Conservation (phyloP, 2,888 invertebrate species). For the Hyposoter didymator region DNA sequence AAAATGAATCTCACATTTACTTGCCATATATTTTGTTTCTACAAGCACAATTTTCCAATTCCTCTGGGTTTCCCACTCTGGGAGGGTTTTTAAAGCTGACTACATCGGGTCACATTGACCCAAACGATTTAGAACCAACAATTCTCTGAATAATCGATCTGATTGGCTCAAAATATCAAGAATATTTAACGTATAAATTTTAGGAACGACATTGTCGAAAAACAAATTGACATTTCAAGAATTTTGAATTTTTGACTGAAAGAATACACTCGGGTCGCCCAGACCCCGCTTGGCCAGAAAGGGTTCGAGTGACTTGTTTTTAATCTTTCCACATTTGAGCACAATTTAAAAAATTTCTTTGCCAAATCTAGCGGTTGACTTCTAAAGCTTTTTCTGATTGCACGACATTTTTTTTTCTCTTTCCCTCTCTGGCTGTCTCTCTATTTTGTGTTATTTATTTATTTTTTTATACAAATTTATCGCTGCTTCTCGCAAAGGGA, state of each 20-base stretch:
- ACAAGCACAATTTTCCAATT: not conserved
- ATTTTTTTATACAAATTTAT: constrained; percentile 9
- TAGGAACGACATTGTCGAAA: not conserved
- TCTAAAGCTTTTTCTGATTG: constrained; percentile 41
- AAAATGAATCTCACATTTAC: not conserved
- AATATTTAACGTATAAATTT: not conserved
- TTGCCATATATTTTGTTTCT: not conserved
- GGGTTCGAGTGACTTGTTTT: not conserved
- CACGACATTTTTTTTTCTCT: constrained; percentile 27
- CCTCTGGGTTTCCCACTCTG: too few relatives aligned
- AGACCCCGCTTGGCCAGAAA: not conserved
- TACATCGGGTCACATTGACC: too few relatives aligned
- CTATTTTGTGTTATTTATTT: constrained; percentile 19
- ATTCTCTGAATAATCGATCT: too few relatives aligned
- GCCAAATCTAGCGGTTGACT: not conserved
- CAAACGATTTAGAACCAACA: too few relatives aligned
- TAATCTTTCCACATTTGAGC: not conserved
- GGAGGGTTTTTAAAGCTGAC: too few relatives aligned
- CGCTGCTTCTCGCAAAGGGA: not conserved
- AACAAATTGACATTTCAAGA: not conserved
- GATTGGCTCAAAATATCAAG: not conserved
- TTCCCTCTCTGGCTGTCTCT: not conserved
- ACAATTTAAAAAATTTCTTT: not conserved
- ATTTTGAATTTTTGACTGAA: not conserved
- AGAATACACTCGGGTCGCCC: not conserved